Percentiles rank a stretch among this genome's conserved stretches.
phyloP scores from a whole-genome alignment of 2,888 invertebrate species.

The Rosalia funebris region DNA sequence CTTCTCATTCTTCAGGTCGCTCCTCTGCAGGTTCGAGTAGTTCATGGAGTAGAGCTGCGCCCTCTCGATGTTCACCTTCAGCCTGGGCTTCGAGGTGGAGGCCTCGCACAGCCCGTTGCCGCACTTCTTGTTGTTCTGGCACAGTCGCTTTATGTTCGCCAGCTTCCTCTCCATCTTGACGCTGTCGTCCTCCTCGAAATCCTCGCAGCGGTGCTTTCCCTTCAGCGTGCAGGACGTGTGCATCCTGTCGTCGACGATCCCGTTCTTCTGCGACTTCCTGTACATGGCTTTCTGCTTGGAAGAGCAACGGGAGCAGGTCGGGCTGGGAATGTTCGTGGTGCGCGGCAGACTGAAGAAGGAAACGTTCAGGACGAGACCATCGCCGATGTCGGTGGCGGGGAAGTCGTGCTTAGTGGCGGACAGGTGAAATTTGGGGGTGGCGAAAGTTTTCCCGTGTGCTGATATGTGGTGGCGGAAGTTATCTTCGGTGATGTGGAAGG shows the following conservation, averaged over 20 bases:
- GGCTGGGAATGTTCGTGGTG: constrained; percentile 74
- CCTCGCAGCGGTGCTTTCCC: constrained; percentile 72
- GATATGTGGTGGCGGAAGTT: constrained; percentile 68
- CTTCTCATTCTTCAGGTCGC: constrained; percentile 27
- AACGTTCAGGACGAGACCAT: constrained; percentile 71
- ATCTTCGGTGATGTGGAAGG: constrained; percentile 51
- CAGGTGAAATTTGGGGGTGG: constrained; percentile 66
- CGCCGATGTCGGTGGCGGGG: constrained; percentile 75
- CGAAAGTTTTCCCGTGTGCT: constrained; percentile 76
- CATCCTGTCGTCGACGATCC: constrained; percentile 76
- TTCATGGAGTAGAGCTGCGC: constrained; percentile 42
- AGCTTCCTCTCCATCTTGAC: constrained; percentile 48
- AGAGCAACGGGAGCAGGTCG: constrained; percentile 65
- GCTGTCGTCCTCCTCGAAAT: constrained; percentile 75
- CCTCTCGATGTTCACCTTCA: constrained; percentile 46
- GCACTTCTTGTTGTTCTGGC: constrained; percentile 39
- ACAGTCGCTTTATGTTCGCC: constrained; percentile 40
- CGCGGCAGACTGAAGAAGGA: constrained; percentile 78
- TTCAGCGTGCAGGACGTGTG: constrained; percentile 74
- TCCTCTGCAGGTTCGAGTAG: constrained; percentile 2
- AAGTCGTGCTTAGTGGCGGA: constrained; percentile 76
- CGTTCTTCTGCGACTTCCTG: constrained; percentile 35
- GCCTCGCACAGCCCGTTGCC: constrained; percentile 41
- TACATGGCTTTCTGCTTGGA: constrained; percentile 12
- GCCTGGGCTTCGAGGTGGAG: constrained; percentile 53